phyloP scores from a whole-genome alignment of 2,888 invertebrate genomes.

The Agrotis ipsilon region DNA sequence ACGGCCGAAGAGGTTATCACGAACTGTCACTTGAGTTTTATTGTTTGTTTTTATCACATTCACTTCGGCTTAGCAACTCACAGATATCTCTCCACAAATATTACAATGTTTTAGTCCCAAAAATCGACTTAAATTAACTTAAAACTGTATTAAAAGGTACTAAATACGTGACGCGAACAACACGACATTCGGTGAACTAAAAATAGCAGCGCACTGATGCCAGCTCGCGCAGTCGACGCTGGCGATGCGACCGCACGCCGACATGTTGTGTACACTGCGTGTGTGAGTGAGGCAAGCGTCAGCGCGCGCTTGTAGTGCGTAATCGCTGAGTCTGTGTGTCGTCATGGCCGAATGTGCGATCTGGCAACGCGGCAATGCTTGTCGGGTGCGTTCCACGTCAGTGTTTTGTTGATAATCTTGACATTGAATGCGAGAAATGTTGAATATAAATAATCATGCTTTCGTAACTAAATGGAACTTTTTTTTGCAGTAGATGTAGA shows the following conservation, averaged over 20 bases:
- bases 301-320: conserved; percentile 26
- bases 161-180: conserved; percentile 59
- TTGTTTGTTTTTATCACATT: not conserved
- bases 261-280: conserved; percentile 21
- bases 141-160: conserved; percentile 3
- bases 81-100: not conserved
- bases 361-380: conserved; percentile 45
- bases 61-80: not conserved
- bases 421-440: conserved; percentile 11
- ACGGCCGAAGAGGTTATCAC: conserved; percentile 7
- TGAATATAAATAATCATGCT: not conserved
- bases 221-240: conserved; percentile 49
- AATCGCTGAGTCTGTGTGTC: conserved; percentile 45
- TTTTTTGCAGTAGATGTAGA: no score
- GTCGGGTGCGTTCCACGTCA: conserved; percentile 20
- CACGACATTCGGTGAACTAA: conserved; percentile 61
- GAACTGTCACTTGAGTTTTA: conserved; percentile 8
- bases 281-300: conserved; percentile 21
- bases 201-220: conserved; percentile 56
- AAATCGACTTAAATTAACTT: not conserved
- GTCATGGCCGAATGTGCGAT: conserved; percentile 49
- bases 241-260: conserved; percentile 57
- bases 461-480: not conserved
- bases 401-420: conserved; percentile 41
- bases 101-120: not conserved